Base-by-base conservation (phyloP, 2,888 invertebrate genomes). In the Muscina levida region DNA sequence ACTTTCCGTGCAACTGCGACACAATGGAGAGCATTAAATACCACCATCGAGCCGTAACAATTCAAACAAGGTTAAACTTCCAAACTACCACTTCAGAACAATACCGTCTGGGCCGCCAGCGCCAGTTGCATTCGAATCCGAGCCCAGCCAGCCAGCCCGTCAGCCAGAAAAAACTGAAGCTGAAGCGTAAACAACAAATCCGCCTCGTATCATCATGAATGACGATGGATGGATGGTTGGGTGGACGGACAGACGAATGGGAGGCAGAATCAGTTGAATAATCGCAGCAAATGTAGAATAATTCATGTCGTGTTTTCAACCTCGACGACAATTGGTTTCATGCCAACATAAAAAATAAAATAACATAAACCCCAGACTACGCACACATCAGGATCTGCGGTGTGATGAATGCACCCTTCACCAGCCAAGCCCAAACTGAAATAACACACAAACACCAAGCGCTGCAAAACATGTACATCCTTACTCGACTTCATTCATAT, bases 41-140 rank as follows among this genome's bases (percentile, higher is more conserved):
- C 31, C 31, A 31, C 31, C 31, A 31, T 31, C 31, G 31, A 31
- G 31, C 31, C 13, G n/a, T 22, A 62, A 62, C 62, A 42, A 81
- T 75, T 72, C 72, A 68, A 72, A 81, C 77, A 81, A 81, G 77
- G 77, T 77, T 81, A 81, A 81, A 81, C 81, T 75, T 77, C 31
- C 53, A 81, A 81, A 81, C 81, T 77, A 81, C 81, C 81, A 81
- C 81, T 77, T 75, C 68, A 65, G 71, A 77, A 81, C 77, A 81
- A 81, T 81, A 72, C 67, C 68, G 81, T 81, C 81, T 83, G 83
- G 78, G 37, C 68, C 59, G 48, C 56, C 46, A 59, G 39, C 62
- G 62, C 39, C 62, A 62, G 62, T 39, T 62, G 62, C 62, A 62
- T 42, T 62, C 42, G 62, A 51, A 22, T 51, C 22, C 19, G 51